phyloP scores from a whole-genome alignment of 2,888 invertebrate species.

The Calameuta filiformis region DNA sequence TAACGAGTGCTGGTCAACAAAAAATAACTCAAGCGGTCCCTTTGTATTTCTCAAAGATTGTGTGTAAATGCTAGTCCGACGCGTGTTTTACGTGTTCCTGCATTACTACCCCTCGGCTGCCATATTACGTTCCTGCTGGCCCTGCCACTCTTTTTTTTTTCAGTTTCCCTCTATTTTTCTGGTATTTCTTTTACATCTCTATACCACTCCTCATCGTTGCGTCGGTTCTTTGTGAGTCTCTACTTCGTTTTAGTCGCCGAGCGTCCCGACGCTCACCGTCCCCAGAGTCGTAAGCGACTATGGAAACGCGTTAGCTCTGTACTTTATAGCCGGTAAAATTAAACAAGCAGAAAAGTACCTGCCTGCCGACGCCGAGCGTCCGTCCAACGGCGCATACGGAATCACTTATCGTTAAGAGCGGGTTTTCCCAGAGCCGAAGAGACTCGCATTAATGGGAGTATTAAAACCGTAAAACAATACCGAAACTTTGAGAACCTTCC shows the following conservation, averaged over 20 bases:
- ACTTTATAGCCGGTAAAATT: slow-evolving; percentile 2
- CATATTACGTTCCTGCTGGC: neutral
- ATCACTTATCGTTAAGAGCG: slow-evolving; percentile 35
- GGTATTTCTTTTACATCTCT: slow-evolving; percentile 10
- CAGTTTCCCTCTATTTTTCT: slow-evolving; percentile 10
- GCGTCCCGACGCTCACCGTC: no score
- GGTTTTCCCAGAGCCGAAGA: neutral
- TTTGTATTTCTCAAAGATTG: neutral
- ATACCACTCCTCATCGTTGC: neutral
- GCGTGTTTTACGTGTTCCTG: no score
- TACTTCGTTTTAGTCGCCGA: no score
- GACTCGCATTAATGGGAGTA: slow-evolving; percentile 26
- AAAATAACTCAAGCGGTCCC: slow-evolving; percentile 2
- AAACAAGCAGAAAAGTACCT: neutral
- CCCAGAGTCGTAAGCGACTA: no score
- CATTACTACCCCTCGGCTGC: no score
- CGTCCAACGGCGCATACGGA: slow-evolving; percentile 29
- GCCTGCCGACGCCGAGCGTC: neutral
- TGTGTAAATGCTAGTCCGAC: no score
- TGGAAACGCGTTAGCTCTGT: no score
- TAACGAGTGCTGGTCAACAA: slow-evolving; percentile 4
- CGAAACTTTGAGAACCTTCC: slow-evolving; percentile 31
- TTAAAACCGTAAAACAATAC: slow-evolving; percentile 45
- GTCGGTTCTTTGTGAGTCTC: no score
- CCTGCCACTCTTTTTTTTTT: slow-evolving; percentile 19